Evolutionary conservation across 2,797 vertebrate genomes (phyloP).

Genomic region (Zalophus californianus): DNA sequence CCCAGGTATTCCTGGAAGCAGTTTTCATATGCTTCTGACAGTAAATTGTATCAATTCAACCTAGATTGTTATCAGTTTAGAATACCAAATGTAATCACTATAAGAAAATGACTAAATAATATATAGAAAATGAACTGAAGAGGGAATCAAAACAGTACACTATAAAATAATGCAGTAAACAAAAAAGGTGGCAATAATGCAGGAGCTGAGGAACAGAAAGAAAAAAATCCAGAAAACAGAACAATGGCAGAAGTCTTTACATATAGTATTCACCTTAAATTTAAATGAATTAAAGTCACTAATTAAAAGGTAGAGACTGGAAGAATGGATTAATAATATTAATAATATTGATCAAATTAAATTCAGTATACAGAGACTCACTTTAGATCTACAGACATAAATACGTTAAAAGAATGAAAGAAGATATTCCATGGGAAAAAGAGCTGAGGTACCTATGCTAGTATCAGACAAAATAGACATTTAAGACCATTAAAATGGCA

Average conservation of each 20-base stretch:
- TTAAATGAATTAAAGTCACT: background rate
- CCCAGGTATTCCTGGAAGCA: background rate
- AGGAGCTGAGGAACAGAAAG: background rate
- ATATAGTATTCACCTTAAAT: background rate
- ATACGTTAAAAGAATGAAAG: background rate
- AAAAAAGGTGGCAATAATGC: background rate
- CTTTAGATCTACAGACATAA: background rate
- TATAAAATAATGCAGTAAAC: background rate
- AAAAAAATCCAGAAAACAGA: background rate
- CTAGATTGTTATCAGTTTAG: background rate
- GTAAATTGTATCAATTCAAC: background rate
- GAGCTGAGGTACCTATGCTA: background rate
- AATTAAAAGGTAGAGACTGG: background rate
- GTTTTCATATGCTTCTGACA: background rate
- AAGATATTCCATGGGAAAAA: background rate
- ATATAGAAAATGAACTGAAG: background rate
- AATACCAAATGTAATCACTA: background rate
- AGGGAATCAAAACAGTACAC: background rate
- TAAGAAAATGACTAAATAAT: background rate
- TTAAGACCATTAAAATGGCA: background rate
- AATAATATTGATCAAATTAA: background rate
- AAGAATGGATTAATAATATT: background rate
- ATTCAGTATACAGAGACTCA: background rate
- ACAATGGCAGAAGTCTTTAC: background rate
- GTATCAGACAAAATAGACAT: background rate